Conservation (phyloP, 2,888 invertebrate species). For the Drosophila multiciliata region DNA sequence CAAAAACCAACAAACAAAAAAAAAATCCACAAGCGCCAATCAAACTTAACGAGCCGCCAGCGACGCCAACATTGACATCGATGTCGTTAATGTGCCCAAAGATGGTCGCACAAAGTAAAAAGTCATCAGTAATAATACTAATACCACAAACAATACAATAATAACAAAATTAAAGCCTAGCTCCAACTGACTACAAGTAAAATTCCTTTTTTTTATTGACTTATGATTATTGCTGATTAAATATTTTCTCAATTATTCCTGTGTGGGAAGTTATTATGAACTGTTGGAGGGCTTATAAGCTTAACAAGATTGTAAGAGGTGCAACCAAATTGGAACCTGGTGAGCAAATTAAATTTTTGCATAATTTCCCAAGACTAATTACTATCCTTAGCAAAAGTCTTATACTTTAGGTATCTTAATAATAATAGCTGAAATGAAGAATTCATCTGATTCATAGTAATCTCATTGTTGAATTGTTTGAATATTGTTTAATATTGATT, state of each 20-base stretch:
- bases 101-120: slow-evolving; percentile 57
- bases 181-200: slow-evolving; percentile 7
- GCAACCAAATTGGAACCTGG: not conserved
- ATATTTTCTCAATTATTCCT: not conserved
- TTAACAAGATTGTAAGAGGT: not conserved
- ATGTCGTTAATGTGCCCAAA: slow-evolving; percentile 57
- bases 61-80: slow-evolving; percentile 29
- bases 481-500: not conserved
- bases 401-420: too few species aligned
- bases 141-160: not conserved
- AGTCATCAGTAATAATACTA: slow-evolving; percentile 35
- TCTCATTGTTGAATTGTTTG: not conserved
- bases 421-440: not conserved
- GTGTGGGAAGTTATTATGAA: slow-evolving; percentile 21
- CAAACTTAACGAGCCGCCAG: slow-evolving; percentile 43
- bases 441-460: not conserved
- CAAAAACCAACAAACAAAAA: slow-evolving; percentile 9
- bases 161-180: slow-evolving; percentile 13
- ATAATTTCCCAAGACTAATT: not conserved
- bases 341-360: not conserved
- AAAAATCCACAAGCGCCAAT: slow-evolving; percentile 42
- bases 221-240: not conserved
- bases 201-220: not conserved
- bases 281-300: not conserved
- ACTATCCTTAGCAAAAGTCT: not conserved